Evolutionary conservation across 2,888 invertebrate genomes (phyloP), one percentile per base, ranked within the genome.

Genomic region (Asteroscopus sphinx): DNA sequence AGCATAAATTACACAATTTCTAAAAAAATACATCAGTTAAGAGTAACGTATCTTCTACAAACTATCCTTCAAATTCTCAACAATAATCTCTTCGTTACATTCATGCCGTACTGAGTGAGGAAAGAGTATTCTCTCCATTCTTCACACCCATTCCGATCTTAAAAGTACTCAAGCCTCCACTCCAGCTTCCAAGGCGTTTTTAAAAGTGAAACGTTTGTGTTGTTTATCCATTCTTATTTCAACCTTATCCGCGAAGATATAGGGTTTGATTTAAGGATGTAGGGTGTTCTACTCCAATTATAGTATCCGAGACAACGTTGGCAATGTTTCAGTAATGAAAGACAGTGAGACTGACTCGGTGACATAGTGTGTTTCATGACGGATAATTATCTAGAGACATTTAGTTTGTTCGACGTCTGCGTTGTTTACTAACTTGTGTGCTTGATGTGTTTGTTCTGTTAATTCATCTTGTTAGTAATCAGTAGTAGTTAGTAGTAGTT

Each of bases 91-190:
- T 71, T 66, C 59, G 52, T 69, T 64, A 72, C 72, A 68, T 68
- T 73, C 66, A 64, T 52, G 60, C 49, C 48, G 56, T 47, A 46
- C 47, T 17, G 47, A 73, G 48, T 55, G 64, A 62, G 57, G 58
- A 42, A 48, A 45, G 48, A 58, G 58, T 68, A 60, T 75, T 73
- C 67, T 67, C 78, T 80, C 80, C 80, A 80, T 83, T 83, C 84
- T 82, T 78, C 82, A 80, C 82, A 83, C 85, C 77, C 83, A 78
- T 85, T 83, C 83, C 81, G 80, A 83, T 84, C 81, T 80, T 79
- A 79, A n/a, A 83, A 83, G 83, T 81, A 76, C 81, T 85, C 79
- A 75, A 83, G 82, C 68, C 75, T 80, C 71, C 76, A 72, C 82
- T 80, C 70, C 70, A 41, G 68, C 72, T 69, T 76, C 62, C 58